Conservation (phyloP, 2,888 invertebrate genomes). For the Pomacea canaliculata region DNA sequence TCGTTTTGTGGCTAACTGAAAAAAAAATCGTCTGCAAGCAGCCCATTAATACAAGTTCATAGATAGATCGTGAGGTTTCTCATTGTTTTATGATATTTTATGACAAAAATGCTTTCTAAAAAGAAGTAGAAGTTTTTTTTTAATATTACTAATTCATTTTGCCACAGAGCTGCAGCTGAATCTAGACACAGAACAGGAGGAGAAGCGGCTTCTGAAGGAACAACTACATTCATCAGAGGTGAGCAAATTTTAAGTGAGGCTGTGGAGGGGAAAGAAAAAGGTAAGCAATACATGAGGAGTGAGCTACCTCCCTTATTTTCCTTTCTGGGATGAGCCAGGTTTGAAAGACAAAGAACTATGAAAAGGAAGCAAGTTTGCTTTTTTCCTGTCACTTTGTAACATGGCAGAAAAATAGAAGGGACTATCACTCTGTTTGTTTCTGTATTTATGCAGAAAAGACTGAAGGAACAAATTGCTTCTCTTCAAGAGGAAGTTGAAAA, state of each 20-base stretch:
- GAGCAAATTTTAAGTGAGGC: neutral
- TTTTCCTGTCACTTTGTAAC: neutral
- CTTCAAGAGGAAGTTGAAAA: constrained; percentile 63
- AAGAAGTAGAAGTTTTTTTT: too few relatives aligned
- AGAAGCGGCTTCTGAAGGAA: constrained; percentile 66
- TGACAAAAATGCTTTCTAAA: too few relatives aligned
- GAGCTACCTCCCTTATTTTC: too few relatives aligned
- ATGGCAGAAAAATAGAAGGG: neutral
- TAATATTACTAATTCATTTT: neutral
- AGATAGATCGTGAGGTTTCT: too few relatives aligned
- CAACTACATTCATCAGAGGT: constrained; percentile 56
- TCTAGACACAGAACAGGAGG: constrained; percentile 67
- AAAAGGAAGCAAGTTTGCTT: neutral
- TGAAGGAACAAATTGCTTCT: constrained; percentile 47
- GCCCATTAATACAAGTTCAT: too few relatives aligned
- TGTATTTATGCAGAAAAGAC: constrained; percentile 43
- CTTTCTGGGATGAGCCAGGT: neutral
- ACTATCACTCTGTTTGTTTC: neutral
- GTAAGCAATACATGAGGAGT: too few relatives aligned
- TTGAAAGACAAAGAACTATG: neutral
- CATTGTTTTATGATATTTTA: too few relatives aligned
- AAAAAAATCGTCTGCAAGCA: too few relatives aligned
- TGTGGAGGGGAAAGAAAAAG: neutral
- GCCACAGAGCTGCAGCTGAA: constrained; percentile 62
- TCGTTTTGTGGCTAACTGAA: too few relatives aligned